Evolutionary conservation across 2,888 invertebrate species (phyloP).

Genomic region (Volucella inanis): DNA sequence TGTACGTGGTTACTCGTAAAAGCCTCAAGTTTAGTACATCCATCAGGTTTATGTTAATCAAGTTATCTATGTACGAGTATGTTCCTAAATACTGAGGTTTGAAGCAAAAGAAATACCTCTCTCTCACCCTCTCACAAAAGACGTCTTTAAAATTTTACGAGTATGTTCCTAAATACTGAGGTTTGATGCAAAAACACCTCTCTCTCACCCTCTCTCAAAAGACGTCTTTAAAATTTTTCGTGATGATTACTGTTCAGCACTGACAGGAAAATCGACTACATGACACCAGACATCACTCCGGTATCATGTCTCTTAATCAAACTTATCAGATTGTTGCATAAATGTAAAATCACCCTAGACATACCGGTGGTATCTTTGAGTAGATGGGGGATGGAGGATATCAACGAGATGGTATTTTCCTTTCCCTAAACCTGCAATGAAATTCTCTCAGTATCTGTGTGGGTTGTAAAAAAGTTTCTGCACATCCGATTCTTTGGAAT

Average conservation of each 20-base stretch:
- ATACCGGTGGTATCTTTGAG: slow-evolving; percentile 13
- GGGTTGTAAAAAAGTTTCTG: slow-evolving; percentile 28
- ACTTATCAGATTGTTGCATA: slow-evolving; percentile 70
- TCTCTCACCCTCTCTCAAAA: background rate
- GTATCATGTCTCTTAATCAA: slow-evolving; percentile 48
- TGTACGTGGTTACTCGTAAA: slow-evolving; percentile 36
- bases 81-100: background rate
- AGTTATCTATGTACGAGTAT: slow-evolving; percentile 16
- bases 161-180: background rate
- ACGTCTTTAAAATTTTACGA: slow-evolving; percentile 21
- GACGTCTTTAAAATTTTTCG: slow-evolving; percentile 17
- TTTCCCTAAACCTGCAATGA: slow-evolving; percentile 1
- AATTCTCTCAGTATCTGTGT: background rate
- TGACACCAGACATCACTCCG: slow-evolving; percentile 3
- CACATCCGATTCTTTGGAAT: slow-evolving; percentile 20
- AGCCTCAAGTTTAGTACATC: slow-evolving; percentile 53
- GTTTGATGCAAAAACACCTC: too few relatives aligned
- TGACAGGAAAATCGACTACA: slow-evolving; percentile 11
- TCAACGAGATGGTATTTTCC: slow-evolving; percentile 34
- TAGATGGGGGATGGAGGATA: slow-evolving; percentile 1
- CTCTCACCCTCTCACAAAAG: background rate
- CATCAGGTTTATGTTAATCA: slow-evolving; percentile 63
- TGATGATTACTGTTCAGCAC: slow-evolving; percentile 2
- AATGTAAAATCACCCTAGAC: slow-evolving; percentile 56
- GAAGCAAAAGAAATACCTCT: too few relatives aligned